Base-by-base conservation (phyloP, 2,797 vertebrate species). In the Dendrocincla fuliginosa region DNA sequence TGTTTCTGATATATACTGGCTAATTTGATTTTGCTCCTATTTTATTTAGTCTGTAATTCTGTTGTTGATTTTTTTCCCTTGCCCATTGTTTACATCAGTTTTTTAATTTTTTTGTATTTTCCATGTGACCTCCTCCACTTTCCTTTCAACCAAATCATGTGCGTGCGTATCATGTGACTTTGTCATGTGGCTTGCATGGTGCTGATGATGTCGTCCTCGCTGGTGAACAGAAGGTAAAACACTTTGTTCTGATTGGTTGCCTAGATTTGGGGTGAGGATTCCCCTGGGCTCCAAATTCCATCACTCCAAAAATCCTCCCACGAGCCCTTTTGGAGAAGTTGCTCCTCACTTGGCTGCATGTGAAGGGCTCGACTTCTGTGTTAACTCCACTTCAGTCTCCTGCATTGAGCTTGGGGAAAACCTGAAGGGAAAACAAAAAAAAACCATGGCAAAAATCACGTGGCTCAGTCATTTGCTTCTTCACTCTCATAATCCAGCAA, bases 131-230 rank as follows among this genome's bases (percentile, higher is more conserved):
- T 98, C 98, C 98, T 98, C 98, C 98, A 98, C 98, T 98, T 98
- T 98, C 98, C 98, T 98, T 98, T 99, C 98, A 98, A 98, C 98
- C 98, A 98, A 98, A 90, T 99, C 98, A 98, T 98, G 98, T 98
- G 98, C 98, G 98, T 99, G 99, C 98, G 97, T 98, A 98, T 98
- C 98, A 99, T 99, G 98, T 99, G 98, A 99, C 99, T 99, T 98
- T 99, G 99, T 99, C 98, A 98, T 98, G 98, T 99, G 99, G 98
- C 98, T 99, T 99, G 98, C 98, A 99, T 99, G 99, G 98, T 98
- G 99, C 98, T 98, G 99, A 94, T 97, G 99, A 98, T 98, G 98
- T 98, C 98, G 98, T 99, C 98, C 98, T 96, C 98, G 98, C 98
- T 98, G 98, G 98, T 98, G 98, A 99, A 99, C 98, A 98, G 98